Conservation (phyloP, 2,113 vertebrate genomes). For the Xenus cinereus region DNA sequence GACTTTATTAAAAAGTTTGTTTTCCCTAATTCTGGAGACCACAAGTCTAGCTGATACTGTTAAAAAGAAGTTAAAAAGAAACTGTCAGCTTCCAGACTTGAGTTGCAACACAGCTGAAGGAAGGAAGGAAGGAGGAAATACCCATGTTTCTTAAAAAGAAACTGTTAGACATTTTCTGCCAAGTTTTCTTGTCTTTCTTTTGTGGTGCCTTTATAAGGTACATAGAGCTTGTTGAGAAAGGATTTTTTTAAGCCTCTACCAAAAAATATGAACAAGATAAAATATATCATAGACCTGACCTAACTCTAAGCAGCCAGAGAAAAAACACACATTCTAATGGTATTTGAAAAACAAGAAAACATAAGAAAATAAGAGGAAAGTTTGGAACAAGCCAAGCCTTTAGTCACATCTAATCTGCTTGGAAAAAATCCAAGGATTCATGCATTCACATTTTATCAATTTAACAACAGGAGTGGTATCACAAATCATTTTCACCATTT, state of each 20-base stretch:
- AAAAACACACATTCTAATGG: background rate
- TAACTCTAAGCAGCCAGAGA: background rate
- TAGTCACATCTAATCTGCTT: background rate
- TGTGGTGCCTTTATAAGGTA: background rate
- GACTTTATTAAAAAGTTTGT: background rate
- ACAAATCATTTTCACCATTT: slow-evolving; percentile 9
- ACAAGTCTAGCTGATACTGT: background rate
- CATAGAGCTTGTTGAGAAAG: background rate
- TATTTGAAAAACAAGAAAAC: background rate
- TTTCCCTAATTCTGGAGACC: background rate
- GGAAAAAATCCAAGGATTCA: background rate
- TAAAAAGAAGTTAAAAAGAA: slow-evolving; percentile 17
- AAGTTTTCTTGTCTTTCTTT: background rate
- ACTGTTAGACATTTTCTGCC: background rate
- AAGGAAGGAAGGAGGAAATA: background rate
- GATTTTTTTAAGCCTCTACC: background rate
- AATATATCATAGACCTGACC: background rate
- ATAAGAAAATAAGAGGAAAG: background rate
- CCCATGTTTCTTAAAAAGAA: background rate
- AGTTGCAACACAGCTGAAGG: background rate
- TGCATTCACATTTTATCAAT: slow-evolving; percentile 4
- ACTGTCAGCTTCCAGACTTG: background rate
- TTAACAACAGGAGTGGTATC: background rate
- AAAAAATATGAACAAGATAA: background rate
- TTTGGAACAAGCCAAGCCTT: background rate